phyloP scores from a whole-genome alignment of 2,888 invertebrate genomes.

The Graphium colonna region DNA sequence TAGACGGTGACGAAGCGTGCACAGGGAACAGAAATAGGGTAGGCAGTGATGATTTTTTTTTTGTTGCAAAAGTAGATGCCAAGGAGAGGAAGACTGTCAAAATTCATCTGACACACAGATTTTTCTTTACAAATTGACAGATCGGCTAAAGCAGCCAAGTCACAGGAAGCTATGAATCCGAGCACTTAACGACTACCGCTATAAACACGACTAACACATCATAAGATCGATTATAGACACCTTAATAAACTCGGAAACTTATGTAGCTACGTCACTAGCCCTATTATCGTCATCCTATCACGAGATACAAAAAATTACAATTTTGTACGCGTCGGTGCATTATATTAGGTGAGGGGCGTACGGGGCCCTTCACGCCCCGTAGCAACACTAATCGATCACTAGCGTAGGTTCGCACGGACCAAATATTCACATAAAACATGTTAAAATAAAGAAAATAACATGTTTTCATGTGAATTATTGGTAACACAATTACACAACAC shows the following conservation, averaged over 20 bases:
- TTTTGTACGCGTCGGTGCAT: slow-evolving; percentile 24
- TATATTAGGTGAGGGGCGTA: slow-evolving; percentile 4
- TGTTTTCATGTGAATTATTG: too few relatives aligned
- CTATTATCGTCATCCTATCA: slow-evolving; percentile 14
- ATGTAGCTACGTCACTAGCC: background rate
- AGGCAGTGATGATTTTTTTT: too few relatives aligned
- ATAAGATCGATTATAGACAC: slow-evolving; percentile 5
- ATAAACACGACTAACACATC: background rate
- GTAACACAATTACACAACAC: slow-evolving; percentile 16
- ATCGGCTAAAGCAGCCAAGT: background rate
- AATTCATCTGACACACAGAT: too few relatives aligned
- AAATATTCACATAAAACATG: too few relatives aligned
- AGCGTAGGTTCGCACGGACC: too few relatives aligned
- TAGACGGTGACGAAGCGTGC: too few relatives aligned
- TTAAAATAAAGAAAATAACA: too few relatives aligned
- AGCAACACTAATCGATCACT: slow-evolving; percentile 8
- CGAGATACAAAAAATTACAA: slow-evolving; percentile 8
- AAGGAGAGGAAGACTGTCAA: too few relatives aligned
- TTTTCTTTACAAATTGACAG: background rate
- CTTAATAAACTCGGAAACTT: slow-evolving; percentile 9
- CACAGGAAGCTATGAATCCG: too few relatives aligned
- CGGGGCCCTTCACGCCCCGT: background rate
- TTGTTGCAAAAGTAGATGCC: too few relatives aligned
- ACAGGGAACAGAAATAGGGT: too few relatives aligned
- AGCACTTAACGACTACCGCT: background rate